These are phyloP conservation scores for Clusia tigrina DNA, from an alignment of 2,888 invertebrate genomes.

Conservation along the genomic window DNA sequence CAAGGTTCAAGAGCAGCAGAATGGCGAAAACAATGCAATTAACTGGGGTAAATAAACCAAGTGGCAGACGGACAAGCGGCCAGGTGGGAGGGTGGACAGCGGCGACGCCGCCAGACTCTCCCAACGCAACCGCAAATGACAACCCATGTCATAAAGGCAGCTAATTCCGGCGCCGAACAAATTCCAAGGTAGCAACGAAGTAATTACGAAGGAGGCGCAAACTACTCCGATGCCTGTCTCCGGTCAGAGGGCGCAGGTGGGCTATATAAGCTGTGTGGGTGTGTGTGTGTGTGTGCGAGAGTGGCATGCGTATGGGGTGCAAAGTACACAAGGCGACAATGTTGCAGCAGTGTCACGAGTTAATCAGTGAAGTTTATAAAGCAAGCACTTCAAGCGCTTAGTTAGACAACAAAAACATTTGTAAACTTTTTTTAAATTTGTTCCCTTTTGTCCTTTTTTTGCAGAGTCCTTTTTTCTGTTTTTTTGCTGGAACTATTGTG, in stretches of 20 bases:
- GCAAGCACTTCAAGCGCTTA: too few species aligned
- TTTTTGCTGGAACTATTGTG: too few species aligned
- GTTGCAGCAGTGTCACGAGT: not conserved
- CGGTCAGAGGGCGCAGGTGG: too few species aligned
- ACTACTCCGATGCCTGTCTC: not conserved
- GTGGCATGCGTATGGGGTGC: too few species aligned
- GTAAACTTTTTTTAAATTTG: too few species aligned
- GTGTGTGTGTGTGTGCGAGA: too few species aligned
- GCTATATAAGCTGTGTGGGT: too few species aligned
- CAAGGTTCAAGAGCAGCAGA: not conserved
- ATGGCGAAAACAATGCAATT: not conserved
- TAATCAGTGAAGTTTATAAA: slow-evolving; percentile 7
- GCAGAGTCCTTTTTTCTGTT: too few species aligned
- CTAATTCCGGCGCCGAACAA: not conserved
- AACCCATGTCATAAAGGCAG: slow-evolving; percentile 6
- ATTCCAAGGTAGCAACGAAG: not conserved
- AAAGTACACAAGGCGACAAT: not conserved
- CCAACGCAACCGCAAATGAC: not conserved
- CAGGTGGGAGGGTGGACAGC: not conserved
- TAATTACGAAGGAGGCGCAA: not conserved
- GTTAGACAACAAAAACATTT: too few species aligned
- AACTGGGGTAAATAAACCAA: not conserved
- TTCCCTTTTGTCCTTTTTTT: too few species aligned
- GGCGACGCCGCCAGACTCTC: too few species aligned
- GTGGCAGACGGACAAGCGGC: too few species aligned